These are phyloP conservation scores for Actinernus sp. DNA, from an alignment of 92 coral and sea anemone genomes.

Conservation along the genomic window DNA sequence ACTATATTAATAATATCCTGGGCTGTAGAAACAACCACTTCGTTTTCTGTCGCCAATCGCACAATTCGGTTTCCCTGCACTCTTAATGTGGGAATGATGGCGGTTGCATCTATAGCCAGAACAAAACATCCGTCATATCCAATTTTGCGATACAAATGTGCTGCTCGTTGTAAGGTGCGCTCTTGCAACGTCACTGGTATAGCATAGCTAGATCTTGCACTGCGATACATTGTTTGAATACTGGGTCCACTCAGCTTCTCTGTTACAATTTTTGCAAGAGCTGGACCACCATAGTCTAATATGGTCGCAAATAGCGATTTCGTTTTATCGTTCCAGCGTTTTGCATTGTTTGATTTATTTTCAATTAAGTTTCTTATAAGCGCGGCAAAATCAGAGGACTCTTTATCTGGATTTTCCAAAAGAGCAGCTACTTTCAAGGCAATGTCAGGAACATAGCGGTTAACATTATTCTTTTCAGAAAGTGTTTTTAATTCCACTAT, in stretches of 20 bases:
- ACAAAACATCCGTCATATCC: background rate
- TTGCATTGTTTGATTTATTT: constrained; percentile 4
- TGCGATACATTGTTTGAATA: no score
- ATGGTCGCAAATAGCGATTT: no score
- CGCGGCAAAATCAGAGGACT: no score
- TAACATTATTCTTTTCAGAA: constrained; percentile 5
- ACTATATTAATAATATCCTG: constrained; percentile 41
- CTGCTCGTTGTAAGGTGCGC: no score
- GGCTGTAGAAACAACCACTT: constrained; percentile 27
- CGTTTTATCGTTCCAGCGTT: constrained; percentile 28
- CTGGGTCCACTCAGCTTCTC: no score
- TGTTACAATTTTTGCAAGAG: no score
- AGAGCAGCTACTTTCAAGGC: no score
- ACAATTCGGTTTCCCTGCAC: constrained; percentile 37
- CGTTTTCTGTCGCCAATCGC: constrained; percentile 38
- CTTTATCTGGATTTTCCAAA: no score
- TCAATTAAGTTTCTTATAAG: no score
- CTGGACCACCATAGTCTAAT: no score
- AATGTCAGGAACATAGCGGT: constrained; percentile 4
- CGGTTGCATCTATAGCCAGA: background rate
- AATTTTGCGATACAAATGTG: background rate
- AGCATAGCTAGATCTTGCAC: no score
- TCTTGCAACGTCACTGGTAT: no score
- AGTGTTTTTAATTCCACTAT: constrained; percentile 9
- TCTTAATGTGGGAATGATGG: background rate